Percentiles rank a stretch among this genome's conserved stretches.
These are phyloP conservation scores for Diadophis punctatus DNA, from an alignment of 2,113 vertebrate genomes.

Conservation along the genomic window DNA sequence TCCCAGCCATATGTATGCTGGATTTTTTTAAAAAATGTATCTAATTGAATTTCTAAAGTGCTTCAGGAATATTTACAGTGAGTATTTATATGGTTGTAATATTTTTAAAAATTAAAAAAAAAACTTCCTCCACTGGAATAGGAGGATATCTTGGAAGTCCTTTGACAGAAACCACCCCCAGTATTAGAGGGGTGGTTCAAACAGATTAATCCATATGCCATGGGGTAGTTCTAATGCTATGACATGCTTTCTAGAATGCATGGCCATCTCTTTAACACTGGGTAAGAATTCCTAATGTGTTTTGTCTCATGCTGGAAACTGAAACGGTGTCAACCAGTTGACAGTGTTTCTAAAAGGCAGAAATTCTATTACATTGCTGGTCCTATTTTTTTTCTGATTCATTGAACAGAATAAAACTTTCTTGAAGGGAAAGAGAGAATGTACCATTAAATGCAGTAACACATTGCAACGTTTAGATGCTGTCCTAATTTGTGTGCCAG, in stretches of 20 bases:
- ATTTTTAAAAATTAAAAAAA: background rate
- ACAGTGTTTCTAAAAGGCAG: background rate
- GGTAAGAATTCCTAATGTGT: background rate
- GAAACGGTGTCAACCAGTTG: background rate
- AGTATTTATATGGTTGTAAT: background rate
- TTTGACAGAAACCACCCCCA: background rate
- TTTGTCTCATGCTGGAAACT: background rate
- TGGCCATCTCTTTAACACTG: background rate
- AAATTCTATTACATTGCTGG: background rate
- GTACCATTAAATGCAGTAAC: conserved; percentile 12
- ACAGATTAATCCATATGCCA: background rate
- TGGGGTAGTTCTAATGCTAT: background rate
- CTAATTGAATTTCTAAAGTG: background rate
- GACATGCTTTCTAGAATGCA: background rate
- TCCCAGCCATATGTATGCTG: background rate
- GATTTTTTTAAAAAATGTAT: background rate
- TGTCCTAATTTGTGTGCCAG: conserved; percentile 48
- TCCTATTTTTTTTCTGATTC: background rate
- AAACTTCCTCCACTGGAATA: background rate
- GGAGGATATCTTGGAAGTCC: background rate
- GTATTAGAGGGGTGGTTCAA: background rate
- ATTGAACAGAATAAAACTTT: background rate
- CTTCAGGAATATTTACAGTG: background rate
- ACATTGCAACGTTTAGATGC: conserved; percentile 44
- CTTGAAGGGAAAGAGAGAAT: background rate